Percentiles rank a stretch among this genome's conserved stretches.
Evolutionary conservation across 2,113 vertebrate species (phyloP).

Genomic region (Laticauda colubrina): DNA sequence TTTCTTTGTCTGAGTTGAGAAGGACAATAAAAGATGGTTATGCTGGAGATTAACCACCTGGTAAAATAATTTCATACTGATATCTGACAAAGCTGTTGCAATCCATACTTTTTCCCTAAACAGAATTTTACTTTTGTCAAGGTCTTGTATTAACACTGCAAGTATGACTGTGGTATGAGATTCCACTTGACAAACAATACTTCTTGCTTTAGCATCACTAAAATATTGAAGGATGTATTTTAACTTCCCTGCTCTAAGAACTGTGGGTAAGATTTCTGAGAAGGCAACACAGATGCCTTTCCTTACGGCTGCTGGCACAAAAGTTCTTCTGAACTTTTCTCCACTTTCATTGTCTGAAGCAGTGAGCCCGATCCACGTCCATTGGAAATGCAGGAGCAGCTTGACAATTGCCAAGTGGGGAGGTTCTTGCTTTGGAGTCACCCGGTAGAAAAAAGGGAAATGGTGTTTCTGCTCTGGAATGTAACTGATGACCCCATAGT

Average conservation of each 20-base stretch:
- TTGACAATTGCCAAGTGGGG: not conserved
- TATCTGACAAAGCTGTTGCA: not conserved
- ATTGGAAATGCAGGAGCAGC: not conserved
- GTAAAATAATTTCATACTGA: not conserved
- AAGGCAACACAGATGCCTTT: not conserved
- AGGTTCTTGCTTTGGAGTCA: too few relatives aligned
- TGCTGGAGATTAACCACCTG: not conserved
- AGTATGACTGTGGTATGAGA: not conserved
- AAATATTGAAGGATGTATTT: not conserved
- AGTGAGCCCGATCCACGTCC: not conserved
- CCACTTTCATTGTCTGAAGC: not conserved
- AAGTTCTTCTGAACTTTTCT: not conserved
- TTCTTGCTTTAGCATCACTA: not conserved
- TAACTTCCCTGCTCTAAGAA: accelerated
- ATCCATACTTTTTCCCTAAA: not conserved
- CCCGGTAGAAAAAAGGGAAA: too few relatives aligned
- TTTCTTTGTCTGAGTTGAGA: too few relatives aligned
- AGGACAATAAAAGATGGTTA: too few relatives aligned
- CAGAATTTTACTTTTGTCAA: accelerated
- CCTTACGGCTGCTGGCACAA: not conserved
- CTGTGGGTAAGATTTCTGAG: not conserved
- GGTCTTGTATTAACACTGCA: not conserved
- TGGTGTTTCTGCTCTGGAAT: too few relatives aligned
- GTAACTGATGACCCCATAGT: not conserved
- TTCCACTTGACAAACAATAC: not conserved